Conservation (phyloP, 2,113 vertebrate genomes). For the Jacana jacana region DNA sequence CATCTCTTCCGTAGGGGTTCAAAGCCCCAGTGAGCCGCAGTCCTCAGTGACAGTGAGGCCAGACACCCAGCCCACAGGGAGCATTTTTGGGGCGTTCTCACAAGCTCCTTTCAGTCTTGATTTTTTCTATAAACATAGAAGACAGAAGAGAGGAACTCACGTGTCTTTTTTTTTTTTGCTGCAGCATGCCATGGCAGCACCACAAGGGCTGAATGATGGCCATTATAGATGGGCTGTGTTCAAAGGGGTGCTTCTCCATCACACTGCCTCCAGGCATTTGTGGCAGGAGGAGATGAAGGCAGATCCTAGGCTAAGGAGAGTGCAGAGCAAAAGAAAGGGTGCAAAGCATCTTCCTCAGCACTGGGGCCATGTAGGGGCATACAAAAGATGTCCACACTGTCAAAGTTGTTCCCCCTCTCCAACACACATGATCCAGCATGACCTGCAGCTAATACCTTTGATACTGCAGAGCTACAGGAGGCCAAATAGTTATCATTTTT, state of each 20-base stretch:
- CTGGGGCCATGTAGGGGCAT: too few relatives aligned
- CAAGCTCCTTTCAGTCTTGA: not conserved
- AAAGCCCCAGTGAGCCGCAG: not conserved
- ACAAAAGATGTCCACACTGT: rapidly evolving
- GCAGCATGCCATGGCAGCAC: not conserved
- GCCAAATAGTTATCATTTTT: not conserved
- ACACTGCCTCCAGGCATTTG: too few relatives aligned
- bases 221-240: not conserved
- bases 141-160: not conserved
- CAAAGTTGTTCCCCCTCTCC: not conserved
- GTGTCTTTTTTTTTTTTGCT: rapidly evolving
- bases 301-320: not conserved
- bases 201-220: not conserved
- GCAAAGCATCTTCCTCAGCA: not conserved
- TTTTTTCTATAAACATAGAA: not conserved
- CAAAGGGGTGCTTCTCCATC: not conserved
- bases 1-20: not conserved
- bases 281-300: not conserved
- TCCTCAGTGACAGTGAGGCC: not conserved
- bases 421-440: not conserved
- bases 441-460: not conserved
- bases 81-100: not conserved
- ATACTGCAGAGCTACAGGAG: not conserved
- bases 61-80: not conserved
- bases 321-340: not conserved